Evolutionary conservation across 2,113 vertebrate species (phyloP).

Genomic region (Gadus chalcogrammus): DNA sequence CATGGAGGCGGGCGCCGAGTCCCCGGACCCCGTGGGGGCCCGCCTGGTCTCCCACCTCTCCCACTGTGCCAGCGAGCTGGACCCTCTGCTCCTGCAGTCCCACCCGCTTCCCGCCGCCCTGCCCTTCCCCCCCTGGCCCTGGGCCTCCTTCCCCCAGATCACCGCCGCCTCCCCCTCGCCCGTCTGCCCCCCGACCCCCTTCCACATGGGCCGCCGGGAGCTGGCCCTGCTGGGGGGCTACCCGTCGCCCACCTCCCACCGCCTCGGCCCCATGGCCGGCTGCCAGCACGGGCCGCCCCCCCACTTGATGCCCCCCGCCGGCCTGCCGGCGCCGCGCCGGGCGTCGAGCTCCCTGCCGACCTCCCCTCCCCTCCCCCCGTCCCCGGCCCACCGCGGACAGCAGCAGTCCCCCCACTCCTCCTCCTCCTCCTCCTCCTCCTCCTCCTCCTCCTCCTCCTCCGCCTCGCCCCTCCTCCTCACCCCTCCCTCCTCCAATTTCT

Average conservation of each 20-base stretch:
- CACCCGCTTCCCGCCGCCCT: slow-evolving; percentile 60
- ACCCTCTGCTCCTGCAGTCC: slow-evolving; percentile 74
- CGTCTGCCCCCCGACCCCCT: slow-evolving; percentile 54
- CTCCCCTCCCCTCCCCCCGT: slow-evolving; percentile 39
- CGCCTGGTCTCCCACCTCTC: slow-evolving; percentile 92
- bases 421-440: slow-evolving; percentile 29
- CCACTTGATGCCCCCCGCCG: slow-evolving; percentile 62
- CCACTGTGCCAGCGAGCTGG: slow-evolving; percentile 87
- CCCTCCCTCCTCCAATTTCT: slow-evolving; percentile 48
- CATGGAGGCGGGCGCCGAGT: slow-evolving; percentile 81
- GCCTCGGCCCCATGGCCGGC: slow-evolving; percentile 64
- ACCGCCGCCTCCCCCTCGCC: slow-evolving; percentile 46
- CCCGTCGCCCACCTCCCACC: slow-evolving; percentile 64
- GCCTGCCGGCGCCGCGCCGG: slow-evolving; percentile 60
- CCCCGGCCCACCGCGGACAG: slow-evolving; percentile 49
- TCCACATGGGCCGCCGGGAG: slow-evolving; percentile 71
- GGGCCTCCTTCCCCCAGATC: slow-evolving; percentile 82
- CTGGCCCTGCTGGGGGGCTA: slow-evolving; percentile 77
- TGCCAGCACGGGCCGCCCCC: slow-evolving; percentile 61
- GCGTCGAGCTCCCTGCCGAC: slow-evolving; percentile 55
- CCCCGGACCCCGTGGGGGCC: slow-evolving; percentile 81
- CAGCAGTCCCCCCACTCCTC: slow-evolving; percentile 69
- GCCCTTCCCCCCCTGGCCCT: slow-evolving; percentile 82
- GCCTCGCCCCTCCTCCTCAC: slow-evolving; percentile 63
- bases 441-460: slow-evolving; percentile 51